Evolutionary conservation across 2,113 vertebrate species (phyloP).

Genomic region (Speoplatyrhinus poulsoni): DNA sequence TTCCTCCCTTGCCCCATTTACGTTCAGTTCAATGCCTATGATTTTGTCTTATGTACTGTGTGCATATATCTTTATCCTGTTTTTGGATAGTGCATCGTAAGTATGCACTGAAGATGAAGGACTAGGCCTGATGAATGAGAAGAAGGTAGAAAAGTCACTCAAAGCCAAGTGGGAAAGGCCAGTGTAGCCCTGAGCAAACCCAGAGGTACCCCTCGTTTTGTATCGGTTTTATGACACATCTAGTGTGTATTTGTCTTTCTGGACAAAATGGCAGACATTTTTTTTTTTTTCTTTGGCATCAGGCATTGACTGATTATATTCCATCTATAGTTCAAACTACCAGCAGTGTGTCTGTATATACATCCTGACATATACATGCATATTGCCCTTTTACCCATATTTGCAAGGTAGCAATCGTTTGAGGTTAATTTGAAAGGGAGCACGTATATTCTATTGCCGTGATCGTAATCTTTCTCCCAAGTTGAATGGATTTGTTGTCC

Average conservation of each 20-base stretch:
- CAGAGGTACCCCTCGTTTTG: slow-evolving; percentile 97
- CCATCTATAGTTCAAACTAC: slow-evolving; percentile 16
- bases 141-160: slow-evolving; percentile 88
- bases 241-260: slow-evolving; percentile 69
- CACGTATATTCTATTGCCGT: slow-evolving; percentile 42
- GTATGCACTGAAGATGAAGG: slow-evolving; percentile 99
- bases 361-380: slow-evolving; percentile 43
- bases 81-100: slow-evolving; percentile 99
- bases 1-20: slow-evolving; percentile 83
- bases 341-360: slow-evolving; percentile 35
- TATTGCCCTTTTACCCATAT: slow-evolving; percentile 48
- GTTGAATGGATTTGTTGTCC: slow-evolving; percentile 69
- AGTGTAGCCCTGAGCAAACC: slow-evolving; percentile 98
- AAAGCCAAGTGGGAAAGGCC: slow-evolving; percentile 96
- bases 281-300: too few species aligned
- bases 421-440: slow-evolving; percentile 48
- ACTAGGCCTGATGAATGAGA: slow-evolving; percentile 92
- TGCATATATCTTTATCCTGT: slow-evolving; percentile 84
- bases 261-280: slow-evolving; percentile 55
- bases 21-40: slow-evolving; percentile 78
- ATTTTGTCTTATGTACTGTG: slow-evolving; percentile 75
- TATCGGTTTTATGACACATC: slow-evolving; percentile 75
- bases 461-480: slow-evolving; percentile 51
- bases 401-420: slow-evolving; percentile 34
- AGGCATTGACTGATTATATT: slow-evolving; percentile 20